Evolutionary conservation across 2,797 vertebrate species (phyloP).

Genomic region (Chromobotia macracanthus): DNA sequence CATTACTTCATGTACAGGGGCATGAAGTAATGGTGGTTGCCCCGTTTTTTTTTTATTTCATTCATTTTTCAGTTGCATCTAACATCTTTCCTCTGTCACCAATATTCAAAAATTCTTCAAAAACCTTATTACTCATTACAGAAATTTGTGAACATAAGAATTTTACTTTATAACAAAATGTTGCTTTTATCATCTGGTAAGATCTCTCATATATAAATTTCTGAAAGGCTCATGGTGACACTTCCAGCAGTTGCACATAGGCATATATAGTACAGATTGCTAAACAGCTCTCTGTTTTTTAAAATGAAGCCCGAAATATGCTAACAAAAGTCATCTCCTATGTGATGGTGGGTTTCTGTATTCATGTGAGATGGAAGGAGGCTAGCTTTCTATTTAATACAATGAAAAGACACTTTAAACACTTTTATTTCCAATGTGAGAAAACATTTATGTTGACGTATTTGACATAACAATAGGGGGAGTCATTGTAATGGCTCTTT

Average conservation of each 20-base stretch:
- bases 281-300: slow-evolving; percentile 18
- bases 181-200: background rate
- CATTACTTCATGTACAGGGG: background rate
- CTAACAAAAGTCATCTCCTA: slow-evolving; percentile 40
- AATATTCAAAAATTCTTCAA: background rate
- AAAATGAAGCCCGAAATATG: background rate
- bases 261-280: background rate
- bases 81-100: background rate
- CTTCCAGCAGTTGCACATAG: background rate
- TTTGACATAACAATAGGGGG: slow-evolving; percentile 55
- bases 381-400: slow-evolving; percentile 13
- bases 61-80: background rate
- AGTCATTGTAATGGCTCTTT: slow-evolving; percentile 48
- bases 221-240: slow-evolving; percentile 8
- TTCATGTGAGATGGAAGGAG: slow-evolving; percentile 41
- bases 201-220: background rate
- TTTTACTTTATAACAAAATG: background rate
- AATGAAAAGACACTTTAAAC: slow-evolving; percentile 37
- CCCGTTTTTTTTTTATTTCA: background rate
- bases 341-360: slow-evolving; percentile 9
- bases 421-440: slow-evolving; percentile 40
- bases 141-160: background rate
- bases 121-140: background rate
- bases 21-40: too few relatives aligned
- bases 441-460: slow-evolving; percentile 50